Percentiles rank a stretch among this genome's conserved stretches.
These are phyloP conservation scores for Argya squamiceps DNA, from an alignment of 2,797 vertebrate species.

Conservation along the genomic window DNA sequence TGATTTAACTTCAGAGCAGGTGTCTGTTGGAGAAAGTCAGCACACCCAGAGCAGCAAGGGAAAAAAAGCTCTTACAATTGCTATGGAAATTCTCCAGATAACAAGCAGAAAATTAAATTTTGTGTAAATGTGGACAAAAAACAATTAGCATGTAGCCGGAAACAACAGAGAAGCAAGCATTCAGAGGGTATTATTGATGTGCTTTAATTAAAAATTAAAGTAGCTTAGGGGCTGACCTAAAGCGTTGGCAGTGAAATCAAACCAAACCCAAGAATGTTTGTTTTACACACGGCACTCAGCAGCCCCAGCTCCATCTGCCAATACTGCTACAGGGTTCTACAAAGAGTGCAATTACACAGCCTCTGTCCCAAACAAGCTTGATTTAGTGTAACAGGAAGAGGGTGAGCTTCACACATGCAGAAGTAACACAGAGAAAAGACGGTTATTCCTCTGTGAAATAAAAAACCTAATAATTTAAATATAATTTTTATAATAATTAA, in stretches of 20 bases:
- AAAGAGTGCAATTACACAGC: neutral
- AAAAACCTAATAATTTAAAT: neutral
- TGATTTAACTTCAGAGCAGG: neutral
- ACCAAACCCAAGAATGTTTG: neutral
- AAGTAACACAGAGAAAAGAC: neutral
- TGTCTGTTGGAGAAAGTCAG: neutral
- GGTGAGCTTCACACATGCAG: neutral
- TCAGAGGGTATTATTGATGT: constrained; percentile 12
- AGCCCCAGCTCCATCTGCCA: neutral
- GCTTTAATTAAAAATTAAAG: constrained; percentile 57
- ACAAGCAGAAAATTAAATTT: constrained; percentile 44
- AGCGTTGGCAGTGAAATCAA: neutral
- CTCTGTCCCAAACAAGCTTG: neutral
- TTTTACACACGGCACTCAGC: neutral
- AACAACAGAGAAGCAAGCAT: constrained; percentile 17
- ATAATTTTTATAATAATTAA: no score
- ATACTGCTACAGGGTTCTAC: neutral
- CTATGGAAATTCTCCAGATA: neutral
- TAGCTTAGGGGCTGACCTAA: neutral
- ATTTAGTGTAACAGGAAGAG: neutral
- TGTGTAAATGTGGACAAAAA: neutral
- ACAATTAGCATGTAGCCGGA: neutral
- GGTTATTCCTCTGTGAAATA: neutral
- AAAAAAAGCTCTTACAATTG: neutral
- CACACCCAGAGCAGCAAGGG: neutral